A percentile compares a stretch with the other conserved stretches of the same genome.
Conservation (phyloP, 2,797 vertebrate genomes). For the Denticeps clupeoides region DNA sequence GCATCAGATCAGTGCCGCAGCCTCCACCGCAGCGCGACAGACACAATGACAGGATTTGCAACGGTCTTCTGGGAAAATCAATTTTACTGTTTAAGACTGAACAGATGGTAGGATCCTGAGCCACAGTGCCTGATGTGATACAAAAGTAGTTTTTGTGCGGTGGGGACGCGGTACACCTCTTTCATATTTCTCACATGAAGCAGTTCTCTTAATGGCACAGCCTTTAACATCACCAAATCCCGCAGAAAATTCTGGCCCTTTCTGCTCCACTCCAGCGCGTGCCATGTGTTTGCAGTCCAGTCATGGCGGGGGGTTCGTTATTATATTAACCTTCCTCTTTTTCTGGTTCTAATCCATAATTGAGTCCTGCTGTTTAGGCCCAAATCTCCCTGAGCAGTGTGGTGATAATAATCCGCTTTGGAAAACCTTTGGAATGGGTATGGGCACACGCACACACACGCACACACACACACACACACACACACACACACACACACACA, state of each 20-base stretch:
- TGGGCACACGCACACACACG: background rate
- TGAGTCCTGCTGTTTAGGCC: slow-evolving; percentile 46
- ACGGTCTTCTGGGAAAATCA: no score
- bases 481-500: background rate
- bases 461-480: background rate
- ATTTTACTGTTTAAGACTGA: no score
- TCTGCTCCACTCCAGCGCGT: background rate
- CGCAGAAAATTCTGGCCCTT: background rate
- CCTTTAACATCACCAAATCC: no score
- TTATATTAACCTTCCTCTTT: slow-evolving; percentile 46
- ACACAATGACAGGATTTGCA: no score
- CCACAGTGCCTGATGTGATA: no score
- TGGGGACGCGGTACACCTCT: no score
- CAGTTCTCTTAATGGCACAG: no score
- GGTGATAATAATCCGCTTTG: slow-evolving; percentile 54
- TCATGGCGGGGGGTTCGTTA: slow-evolving; percentile 33
- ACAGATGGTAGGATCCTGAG: no score
- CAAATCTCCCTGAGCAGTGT: slow-evolving; percentile 46
- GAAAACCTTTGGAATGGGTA: slow-evolving; percentile 4
- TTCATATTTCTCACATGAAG: no score
- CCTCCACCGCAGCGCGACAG: no score
- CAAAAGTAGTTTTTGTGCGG: no score
- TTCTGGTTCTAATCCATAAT: slow-evolving; percentile 50
- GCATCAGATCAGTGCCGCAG: no score
- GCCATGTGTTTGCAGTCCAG: background rate